Evolutionary conservation across 2,888 invertebrate species (phyloP), one percentile per base, ranked within the genome.

Genomic region (Junonia oenone): DNA sequence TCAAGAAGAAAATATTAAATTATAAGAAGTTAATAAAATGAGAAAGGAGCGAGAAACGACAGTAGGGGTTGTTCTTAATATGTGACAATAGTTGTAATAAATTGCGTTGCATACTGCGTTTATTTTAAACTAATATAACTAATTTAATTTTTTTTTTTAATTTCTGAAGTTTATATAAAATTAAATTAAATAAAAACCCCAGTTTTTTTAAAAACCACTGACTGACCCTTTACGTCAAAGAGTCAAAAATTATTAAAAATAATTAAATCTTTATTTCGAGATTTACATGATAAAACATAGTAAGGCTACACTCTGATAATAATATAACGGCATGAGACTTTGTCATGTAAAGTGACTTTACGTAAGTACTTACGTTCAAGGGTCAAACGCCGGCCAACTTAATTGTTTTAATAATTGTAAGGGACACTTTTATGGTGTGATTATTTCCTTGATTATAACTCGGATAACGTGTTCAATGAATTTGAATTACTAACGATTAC

Each of bases 321-420:
- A 73, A 73, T 72, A 70, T 73, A 75, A 78, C 71, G 71, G 72
- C 73, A 64, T 67, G 66, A 66, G 75, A 74, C 81, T 83, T 81
- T 82, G 80, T 83, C 75, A 83, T 83, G 83, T 78, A 83, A 83
- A 83, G 75, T 66, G 66, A 68, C 66, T 73, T 78, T 75, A 78
- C 67, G 9, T 58, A 52, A 65, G 63, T 56, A 65, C 64, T 65
- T 8, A 2, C n/a, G 63, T 66, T 61, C 58, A 62, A 63, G 67
- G 69, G 68, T 70, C 68, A 67, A 64, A 51, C 59, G 55, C 60
- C 62, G 45, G 55, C 45, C 40, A 35, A 37, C 58, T 58, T 65
- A 64, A 67, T 68, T 66, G 67, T 64, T 68, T 68, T 68, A 63
- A 66, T 68, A 63, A 66, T 65, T 62, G 53, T 51, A 54, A 56